phyloP scores from a whole-genome alignment of 2,113 vertebrate genomes.

The Dinomys branickii region DNA sequence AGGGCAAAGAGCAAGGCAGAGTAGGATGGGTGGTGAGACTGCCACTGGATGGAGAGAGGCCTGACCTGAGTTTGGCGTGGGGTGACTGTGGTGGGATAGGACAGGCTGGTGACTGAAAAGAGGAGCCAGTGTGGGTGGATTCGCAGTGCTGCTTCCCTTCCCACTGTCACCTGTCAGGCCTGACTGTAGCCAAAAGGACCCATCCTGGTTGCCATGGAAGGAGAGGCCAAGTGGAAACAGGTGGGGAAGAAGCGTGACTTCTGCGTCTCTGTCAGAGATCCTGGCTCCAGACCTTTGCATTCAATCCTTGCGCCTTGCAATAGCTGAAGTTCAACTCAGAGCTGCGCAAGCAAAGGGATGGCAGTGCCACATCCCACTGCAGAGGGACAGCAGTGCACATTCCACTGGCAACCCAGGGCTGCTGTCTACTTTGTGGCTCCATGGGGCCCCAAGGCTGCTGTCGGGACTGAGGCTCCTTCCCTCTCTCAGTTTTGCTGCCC shows the following conservation, averaged over 20 bases:
- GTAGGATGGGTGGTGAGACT: neutral
- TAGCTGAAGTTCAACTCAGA: neutral
- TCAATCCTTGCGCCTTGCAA: neutral
- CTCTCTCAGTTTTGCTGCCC: neutral
- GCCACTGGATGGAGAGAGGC: neutral
- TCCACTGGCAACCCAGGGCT: too few relatives aligned
- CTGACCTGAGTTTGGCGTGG: too few relatives aligned
- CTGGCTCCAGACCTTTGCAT: neutral
- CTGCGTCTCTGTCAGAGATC: neutral
- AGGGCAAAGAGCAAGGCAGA: neutral
- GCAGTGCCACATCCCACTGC: neutral
- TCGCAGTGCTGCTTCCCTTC: neutral
- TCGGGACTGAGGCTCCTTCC: neutral
- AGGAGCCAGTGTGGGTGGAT: neutral
- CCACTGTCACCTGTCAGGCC: neutral
- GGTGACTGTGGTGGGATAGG: too few relatives aligned
- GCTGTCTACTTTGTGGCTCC: rapidly evolving
- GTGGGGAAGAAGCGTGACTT: neutral
- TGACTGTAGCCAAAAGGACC: neutral
- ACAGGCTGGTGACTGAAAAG: neutral
- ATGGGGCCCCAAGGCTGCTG: neutral
- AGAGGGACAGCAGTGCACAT: neutral
- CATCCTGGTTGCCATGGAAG: rapidly evolving
- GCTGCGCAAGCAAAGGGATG: neutral
- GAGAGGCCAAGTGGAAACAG: neutral